These are phyloP conservation scores for Pyralis farinalis DNA, from an alignment of 2,888 invertebrate species.

Conservation along the genomic window DNA sequence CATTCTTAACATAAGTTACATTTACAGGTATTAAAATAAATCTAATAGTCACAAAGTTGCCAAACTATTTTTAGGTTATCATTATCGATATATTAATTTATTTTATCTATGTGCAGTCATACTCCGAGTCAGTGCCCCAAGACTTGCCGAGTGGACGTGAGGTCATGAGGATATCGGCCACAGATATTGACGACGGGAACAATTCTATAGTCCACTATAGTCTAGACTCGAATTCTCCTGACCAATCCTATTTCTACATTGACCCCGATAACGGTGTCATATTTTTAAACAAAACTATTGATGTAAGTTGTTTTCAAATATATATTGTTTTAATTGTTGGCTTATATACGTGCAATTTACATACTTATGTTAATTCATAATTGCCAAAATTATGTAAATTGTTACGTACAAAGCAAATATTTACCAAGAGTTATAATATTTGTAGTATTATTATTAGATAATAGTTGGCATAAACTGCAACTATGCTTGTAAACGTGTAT, in stretches of 20 bases:
- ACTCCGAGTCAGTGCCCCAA: slow-evolving; percentile 89
- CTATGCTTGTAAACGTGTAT: too few species aligned
- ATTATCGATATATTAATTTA: slow-evolving; percentile 9
- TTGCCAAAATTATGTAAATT: too few species aligned
- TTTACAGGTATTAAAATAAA: too few species aligned
- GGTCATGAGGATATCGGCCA: slow-evolving; percentile 95
- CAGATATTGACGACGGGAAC: slow-evolving; percentile 94
- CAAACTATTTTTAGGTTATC: background rate
- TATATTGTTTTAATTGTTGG: too few species aligned
- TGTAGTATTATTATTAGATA: too few species aligned
- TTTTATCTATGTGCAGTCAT: slow-evolving; percentile 55
- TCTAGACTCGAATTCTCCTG: slow-evolving; percentile 69
- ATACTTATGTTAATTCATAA: too few species aligned
- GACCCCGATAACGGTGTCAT: slow-evolving; percentile 92
- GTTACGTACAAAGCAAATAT: too few species aligned
- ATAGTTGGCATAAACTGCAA: too few species aligned
- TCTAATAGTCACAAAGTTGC: background rate
- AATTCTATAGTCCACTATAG: slow-evolving; percentile 92
- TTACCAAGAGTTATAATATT: too few species aligned
- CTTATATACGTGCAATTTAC: background rate
- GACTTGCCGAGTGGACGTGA: slow-evolving; percentile 86
- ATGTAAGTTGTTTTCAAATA: slow-evolving; percentile 69
- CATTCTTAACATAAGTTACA: too few species aligned
- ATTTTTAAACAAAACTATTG: slow-evolving; percentile 84
- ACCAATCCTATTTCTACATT: slow-evolving; percentile 88